Evolutionary conservation across 2,888 invertebrate species (phyloP).

Genomic region (Sphinx pinastri): DNA sequence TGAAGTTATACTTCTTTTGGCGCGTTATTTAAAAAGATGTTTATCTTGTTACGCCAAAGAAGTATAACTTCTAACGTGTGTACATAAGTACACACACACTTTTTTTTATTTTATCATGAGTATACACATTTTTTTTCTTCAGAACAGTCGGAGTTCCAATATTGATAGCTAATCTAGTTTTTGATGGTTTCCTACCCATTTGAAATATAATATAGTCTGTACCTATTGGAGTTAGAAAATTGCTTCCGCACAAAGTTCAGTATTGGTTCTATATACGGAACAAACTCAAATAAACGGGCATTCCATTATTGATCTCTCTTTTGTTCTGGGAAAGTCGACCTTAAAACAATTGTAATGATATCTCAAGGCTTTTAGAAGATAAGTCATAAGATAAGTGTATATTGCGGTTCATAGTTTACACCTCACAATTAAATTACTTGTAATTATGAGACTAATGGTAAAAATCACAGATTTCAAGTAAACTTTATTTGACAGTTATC

Average conservation of each 20-base stretch:
- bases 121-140: no score
- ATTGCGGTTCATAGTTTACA: neutral
- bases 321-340: neutral
- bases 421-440: neutral
- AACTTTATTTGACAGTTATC: no score
- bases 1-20: no score
- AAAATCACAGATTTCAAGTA: no score
- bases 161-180: neutral
- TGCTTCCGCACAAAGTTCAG: neutral
- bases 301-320: slow-evolving; percentile 1
- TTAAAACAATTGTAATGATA: neutral
- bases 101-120: no score
- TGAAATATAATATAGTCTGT: neutral
- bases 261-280: neutral
- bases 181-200: neutral
- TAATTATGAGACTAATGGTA: no score
- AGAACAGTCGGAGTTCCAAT: neutral
- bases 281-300: slow-evolving; percentile 9
- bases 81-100: no score
- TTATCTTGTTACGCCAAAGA: no score
- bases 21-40: no score
- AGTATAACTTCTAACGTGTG: no score
- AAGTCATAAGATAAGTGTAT: neutral
- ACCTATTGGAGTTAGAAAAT: neutral
- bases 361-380: neutral